phyloP scores from a whole-genome alignment of 2,113 vertebrate genomes.

The Sebastes schlegelii region DNA sequence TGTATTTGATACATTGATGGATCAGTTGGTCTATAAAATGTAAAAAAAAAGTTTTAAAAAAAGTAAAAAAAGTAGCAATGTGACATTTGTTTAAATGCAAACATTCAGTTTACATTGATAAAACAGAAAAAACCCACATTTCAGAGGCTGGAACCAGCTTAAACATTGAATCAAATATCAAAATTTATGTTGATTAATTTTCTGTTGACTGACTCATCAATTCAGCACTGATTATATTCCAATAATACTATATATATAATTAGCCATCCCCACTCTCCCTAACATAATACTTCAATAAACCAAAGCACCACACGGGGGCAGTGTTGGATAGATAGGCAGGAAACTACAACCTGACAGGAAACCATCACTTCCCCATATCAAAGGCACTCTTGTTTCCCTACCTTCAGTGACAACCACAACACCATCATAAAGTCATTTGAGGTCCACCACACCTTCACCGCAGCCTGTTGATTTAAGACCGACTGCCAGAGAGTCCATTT shows the following conservation, averaged over 20 bases:
- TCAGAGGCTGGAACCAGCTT: background rate
- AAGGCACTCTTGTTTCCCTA: constrained; percentile 7
- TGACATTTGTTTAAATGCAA: too few species aligned
- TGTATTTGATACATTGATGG: background rate
- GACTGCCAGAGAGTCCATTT: background rate
- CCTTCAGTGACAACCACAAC: constrained; percentile 35
- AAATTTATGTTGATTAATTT: background rate
- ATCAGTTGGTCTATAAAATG: background rate
- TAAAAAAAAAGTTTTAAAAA: background rate
- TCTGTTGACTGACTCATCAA: background rate
- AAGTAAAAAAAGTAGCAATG: too few species aligned
- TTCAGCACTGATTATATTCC: background rate
- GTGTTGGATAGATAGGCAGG: constrained; percentile 10
- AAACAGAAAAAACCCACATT: background rate
- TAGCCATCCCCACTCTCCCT: background rate
- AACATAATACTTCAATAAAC: constrained; percentile 1
- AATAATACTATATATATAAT: background rate
- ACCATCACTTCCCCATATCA: constrained; percentile 38
- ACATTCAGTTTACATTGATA: background rate
- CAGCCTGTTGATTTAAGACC: background rate
- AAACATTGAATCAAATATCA: background rate
- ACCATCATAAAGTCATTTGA: constrained; percentile 3
- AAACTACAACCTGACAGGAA: constrained; percentile 39
- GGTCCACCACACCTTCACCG: constrained; percentile 4
- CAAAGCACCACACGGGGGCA: constrained; percentile 55